Conservation (phyloP, 2,113 vertebrate genomes). For the Microtus pennsylvanicus region DNA sequence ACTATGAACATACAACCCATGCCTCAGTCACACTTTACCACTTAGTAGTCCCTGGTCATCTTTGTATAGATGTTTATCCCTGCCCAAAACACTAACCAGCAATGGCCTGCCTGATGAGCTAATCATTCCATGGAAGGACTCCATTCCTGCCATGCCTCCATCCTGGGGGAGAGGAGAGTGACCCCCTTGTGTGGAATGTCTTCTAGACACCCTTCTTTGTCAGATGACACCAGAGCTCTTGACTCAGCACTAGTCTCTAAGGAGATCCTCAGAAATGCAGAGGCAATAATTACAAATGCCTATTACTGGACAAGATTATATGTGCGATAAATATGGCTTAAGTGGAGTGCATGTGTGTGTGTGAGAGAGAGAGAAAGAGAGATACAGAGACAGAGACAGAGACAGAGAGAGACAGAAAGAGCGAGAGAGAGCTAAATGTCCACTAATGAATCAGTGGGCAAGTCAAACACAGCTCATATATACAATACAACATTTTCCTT, state of each 20-base stretch:
- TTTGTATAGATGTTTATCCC: neutral
- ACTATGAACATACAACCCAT: neutral
- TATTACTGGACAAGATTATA: neutral
- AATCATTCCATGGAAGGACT: neutral
- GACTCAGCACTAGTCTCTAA: neutral
- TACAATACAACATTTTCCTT: neutral
- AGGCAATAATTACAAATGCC: too few relatives aligned
- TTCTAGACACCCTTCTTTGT: neutral
- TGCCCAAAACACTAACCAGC: neutral
- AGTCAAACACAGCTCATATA: neutral
- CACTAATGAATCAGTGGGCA: fast-evolving
- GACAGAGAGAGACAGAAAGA: too few relatives aligned
- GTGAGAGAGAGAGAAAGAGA: neutral
- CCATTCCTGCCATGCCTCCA: neutral
- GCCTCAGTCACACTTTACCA: neutral
- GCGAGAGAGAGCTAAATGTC: too few relatives aligned
- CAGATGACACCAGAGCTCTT: neutral
- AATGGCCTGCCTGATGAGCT: neutral
- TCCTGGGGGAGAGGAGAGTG: neutral
- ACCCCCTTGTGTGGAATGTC: neutral
- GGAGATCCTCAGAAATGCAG: neutral
- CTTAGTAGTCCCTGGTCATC: neutral
- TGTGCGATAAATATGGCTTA: neutral
- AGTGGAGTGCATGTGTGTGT: neutral
- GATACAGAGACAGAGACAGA: too few relatives aligned